phyloP scores from a whole-genome alignment of 2,888 invertebrate genomes.

The Rhogogaster chlorosoma region DNA sequence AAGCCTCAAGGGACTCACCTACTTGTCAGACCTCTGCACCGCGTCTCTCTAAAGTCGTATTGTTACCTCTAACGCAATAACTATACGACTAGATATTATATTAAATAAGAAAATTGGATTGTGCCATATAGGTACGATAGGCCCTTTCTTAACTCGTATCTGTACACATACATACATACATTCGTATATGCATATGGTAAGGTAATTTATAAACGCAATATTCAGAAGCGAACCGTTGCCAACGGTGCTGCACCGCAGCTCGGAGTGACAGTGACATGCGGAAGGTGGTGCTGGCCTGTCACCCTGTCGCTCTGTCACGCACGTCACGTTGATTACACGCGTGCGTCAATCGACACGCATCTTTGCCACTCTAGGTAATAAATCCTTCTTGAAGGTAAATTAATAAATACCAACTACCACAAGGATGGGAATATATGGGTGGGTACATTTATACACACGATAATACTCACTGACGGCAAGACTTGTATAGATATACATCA shows the following conservation, averaged over 20 bases:
- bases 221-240: conserved; percentile 4
- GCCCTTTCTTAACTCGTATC: neutral
- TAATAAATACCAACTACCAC: neutral
- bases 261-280: conserved; percentile 32
- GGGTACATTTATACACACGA: neutral
- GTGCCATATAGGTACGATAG: neutral
- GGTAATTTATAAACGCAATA: conserved; percentile 31
- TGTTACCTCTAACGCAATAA: neutral
- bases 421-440: neutral
- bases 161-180: neutral
- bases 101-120: conserved; percentile 20
- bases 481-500: neutral
- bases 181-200: neutral
- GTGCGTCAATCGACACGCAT: conserved; percentile 21
- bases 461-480: neutral
- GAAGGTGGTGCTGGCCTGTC: conserved; percentile 33
- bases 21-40: neutral
- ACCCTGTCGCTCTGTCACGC: conserved; percentile 19
- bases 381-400: conserved; percentile 7
- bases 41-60: conserved; percentile 3
- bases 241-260: neutral
- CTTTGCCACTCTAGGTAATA: neutral
- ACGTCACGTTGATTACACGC: conserved; percentile 24
- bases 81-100: neutral
- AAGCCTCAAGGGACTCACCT: neutral